These are phyloP conservation scores for Acronicta aceris DNA, from an alignment of 2,888 invertebrate genomes.

Conservation along the genomic window DNA sequence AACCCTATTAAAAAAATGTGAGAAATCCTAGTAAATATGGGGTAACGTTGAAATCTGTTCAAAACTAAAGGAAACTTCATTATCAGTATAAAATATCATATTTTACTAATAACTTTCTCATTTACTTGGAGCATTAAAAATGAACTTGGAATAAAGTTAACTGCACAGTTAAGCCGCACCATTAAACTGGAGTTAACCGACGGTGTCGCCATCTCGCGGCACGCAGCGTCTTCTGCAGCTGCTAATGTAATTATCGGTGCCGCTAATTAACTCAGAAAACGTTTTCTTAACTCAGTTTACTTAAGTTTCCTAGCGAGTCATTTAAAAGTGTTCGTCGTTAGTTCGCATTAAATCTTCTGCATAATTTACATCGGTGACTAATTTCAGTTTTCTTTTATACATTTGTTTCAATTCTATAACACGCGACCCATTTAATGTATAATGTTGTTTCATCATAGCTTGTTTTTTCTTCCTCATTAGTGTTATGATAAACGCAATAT, in stretches of 20 bases:
- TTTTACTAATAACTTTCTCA: constrained; percentile 6
- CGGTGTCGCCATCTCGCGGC: constrained; percentile 16
- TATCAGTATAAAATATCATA: too few species aligned
- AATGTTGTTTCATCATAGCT: too few species aligned
- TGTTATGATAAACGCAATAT: too few species aligned
- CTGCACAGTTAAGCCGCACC: constrained; percentile 23
- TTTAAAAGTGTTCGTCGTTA: constrained; percentile 33
- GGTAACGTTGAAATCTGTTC: too few species aligned
- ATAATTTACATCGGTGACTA: constrained; percentile 7
- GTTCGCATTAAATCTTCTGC: constrained; percentile 15
- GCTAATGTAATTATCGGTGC: constrained; percentile 44
- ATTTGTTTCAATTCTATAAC: too few species aligned
- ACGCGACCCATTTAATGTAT: too few species aligned
- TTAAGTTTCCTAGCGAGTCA: constrained; percentile 34
- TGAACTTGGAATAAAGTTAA: constrained; percentile 26
- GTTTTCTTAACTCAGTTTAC: constrained; percentile 39
- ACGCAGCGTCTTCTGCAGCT: constrained; percentile 41
- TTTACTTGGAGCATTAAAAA: constrained; percentile 19
- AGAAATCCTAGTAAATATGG: too few species aligned
- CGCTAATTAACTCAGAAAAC: constrained; percentile 47
- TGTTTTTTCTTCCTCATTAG: too few species aligned
- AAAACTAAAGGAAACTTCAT: constrained; percentile 1
- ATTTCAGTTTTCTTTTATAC: too few species aligned
- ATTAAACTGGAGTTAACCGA: constrained; percentile 49
- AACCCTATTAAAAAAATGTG: too few species aligned